Evolutionary conservation across 2,888 invertebrate genomes (phyloP).

Genomic region (Nebria brevicollis): DNA sequence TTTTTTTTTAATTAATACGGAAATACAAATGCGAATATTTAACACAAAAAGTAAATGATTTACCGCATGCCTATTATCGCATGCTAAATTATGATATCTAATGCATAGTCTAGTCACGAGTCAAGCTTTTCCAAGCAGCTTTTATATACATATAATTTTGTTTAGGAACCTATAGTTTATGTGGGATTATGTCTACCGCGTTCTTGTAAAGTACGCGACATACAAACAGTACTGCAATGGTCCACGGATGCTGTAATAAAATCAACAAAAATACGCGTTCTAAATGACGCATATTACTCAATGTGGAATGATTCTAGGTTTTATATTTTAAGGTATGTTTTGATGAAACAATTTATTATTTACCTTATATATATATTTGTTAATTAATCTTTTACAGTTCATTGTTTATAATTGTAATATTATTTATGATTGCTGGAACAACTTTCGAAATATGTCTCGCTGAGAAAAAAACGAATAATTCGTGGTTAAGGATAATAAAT

Average conservation of each 20-base stretch:
- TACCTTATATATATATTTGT: not conserved
- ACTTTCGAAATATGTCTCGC: constrained; percentile 25
- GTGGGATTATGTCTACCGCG: constrained; percentile 32
- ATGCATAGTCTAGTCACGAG: too few relatives aligned
- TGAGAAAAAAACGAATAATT: not conserved
- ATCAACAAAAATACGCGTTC: not conserved
- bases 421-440: constrained; percentile 41
- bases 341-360: not conserved
- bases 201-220: constrained; percentile 29
- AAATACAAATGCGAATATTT: not conserved
- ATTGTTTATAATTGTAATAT: not conserved
- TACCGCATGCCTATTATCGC: not conserved
- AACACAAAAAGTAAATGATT: not conserved
- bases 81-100: too few relatives aligned
- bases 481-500: constrained; percentile 10
- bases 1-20: not conserved
- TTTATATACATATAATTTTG: not conserved
- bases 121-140: not conserved
- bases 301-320: constrained; percentile 39
- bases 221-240: constrained; percentile 34
- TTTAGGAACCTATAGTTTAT: constrained; percentile 21
- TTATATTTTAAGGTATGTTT: constrained; percentile 40
- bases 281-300: constrained; percentile 10
- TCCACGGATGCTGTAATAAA: not conserved
- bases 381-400: constrained; percentile 23